A percentile compares a stretch with the other conserved stretches of the same genome.
These are phyloP conservation scores for Marisa cornuarietis DNA, from an alignment of 1,140 invertebrate genomes.

Conservation along the genomic window DNA sequence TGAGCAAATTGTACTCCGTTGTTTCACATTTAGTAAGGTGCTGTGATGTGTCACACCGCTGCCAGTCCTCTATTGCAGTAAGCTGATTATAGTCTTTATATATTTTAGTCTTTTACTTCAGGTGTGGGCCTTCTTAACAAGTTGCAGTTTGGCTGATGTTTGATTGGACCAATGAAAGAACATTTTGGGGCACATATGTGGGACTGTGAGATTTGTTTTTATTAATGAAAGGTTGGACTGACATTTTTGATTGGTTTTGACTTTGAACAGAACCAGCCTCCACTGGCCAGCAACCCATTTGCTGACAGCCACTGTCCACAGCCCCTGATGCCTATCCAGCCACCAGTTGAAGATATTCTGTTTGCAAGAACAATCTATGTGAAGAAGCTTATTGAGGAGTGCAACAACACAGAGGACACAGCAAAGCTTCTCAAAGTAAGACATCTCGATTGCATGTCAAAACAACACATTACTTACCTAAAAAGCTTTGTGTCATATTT, in stretches of 20 bases:
- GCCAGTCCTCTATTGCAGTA: constrained; percentile 74
- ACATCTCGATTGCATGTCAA: background rate
- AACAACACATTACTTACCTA: no score
- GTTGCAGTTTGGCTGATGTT: background rate
- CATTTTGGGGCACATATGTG: no score
- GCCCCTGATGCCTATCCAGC: constrained; percentile 80
- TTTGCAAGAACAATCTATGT: constrained; percentile 84
- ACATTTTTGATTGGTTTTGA: no score
- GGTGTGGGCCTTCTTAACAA: background rate
- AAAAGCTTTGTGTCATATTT: no score
- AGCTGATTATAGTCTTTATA: constrained; percentile 36
- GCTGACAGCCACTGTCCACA: constrained; percentile 76
- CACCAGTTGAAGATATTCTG: constrained; percentile 82
- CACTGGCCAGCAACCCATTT: constrained; percentile 88
- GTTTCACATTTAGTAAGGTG: constrained; percentile 91
- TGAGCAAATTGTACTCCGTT: constrained; percentile 93
- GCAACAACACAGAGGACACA: constrained; percentile 89
- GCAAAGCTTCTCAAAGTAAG: constrained; percentile 75
- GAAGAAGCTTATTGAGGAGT: constrained; percentile 95
- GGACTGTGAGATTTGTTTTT: no score
- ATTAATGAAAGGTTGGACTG: no score
- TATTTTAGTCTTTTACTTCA: background rate
- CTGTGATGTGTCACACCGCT: constrained; percentile 87
- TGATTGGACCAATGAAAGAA: background rate
- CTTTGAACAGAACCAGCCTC: constrained; percentile 65